Percentiles rank a stretch among this genome's conserved stretches.
Conservation (phyloP, 2,888 invertebrate species). For the Cephus pulcher region DNA sequence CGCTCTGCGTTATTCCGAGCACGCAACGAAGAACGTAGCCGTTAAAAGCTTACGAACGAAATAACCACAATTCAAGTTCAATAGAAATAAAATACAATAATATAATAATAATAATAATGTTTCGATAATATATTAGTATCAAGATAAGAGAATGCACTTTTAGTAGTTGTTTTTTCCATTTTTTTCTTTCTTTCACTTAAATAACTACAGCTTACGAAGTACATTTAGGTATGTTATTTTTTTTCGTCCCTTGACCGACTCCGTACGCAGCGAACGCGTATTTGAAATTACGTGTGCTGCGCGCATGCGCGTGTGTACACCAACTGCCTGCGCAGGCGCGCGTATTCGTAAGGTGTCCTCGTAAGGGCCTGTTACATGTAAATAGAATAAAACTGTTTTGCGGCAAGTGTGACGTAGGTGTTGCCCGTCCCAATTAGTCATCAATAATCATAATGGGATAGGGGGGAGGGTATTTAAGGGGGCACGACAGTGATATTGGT, state of each 20-base stretch:
- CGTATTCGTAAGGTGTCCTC: neutral
- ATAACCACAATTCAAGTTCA: slow-evolving; percentile 32
- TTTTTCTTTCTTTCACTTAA: slow-evolving; percentile 11
- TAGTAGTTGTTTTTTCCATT: slow-evolving; percentile 8
- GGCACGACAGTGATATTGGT: too few species aligned
- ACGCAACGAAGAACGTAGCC: neutral
- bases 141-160: slow-evolving; percentile 42
- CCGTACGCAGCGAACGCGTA: slow-evolving; percentile 15
- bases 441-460: neutral
- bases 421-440: neutral
- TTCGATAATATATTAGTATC: slow-evolving; percentile 41
- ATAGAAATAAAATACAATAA: slow-evolving; percentile 7
- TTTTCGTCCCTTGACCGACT: slow-evolving; percentile 9
- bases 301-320: neutral
- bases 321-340: neutral
- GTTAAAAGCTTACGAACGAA: slow-evolving; percentile 22
- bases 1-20: neutral
- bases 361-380: neutral
- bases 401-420: too few species aligned
- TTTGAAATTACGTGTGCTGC: slow-evolving; percentile 5
- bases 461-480: too few species aligned
- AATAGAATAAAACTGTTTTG: neutral
- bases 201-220: slow-evolving; percentile 11
- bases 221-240: slow-evolving; percentile 20
- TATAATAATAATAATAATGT: slow-evolving; percentile 35